phyloP scores from a whole-genome alignment of 2,888 invertebrate genomes.

The Acronicta leporina region DNA sequence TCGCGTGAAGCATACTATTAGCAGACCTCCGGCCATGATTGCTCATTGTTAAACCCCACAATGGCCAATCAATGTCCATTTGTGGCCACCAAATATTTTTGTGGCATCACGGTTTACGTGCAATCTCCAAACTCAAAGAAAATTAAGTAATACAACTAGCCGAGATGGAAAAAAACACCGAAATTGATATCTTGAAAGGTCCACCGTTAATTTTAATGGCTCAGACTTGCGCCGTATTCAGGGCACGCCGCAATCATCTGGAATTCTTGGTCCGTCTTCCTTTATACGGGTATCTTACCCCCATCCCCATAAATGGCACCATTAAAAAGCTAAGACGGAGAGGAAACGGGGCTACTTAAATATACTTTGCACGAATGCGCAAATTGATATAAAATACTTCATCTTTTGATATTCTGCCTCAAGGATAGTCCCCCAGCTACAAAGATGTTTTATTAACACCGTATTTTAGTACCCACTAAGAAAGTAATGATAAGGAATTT shows the following conservation, averaged over 20 bases:
- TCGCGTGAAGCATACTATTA: conserved; percentile 68
- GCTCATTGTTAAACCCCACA: conserved; percentile 80
- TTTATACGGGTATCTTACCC: conserved; percentile 78
- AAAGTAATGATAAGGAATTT: conserved; percentile 24
- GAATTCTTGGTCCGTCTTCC: conserved; percentile 73
- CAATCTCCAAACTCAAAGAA: conserved; percentile 48
- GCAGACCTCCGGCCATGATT: conserved; percentile 71
- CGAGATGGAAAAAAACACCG: conserved; percentile 36
- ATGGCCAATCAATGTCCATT: conserved; percentile 81
- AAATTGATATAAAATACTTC: conserved; percentile 87
- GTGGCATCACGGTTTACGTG: conserved; percentile 51
- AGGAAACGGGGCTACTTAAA: conserved; percentile 78
- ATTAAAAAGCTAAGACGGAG: conserved; percentile 81
- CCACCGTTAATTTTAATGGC: conserved; percentile 60
- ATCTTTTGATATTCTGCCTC: conserved; percentile 76
- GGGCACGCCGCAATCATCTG: conserved; percentile 70
- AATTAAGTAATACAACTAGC: conserved; percentile 47
- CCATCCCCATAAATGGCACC: conserved; percentile 79
- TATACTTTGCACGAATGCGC: conserved; percentile 85
- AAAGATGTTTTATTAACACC: conserved; percentile 49
- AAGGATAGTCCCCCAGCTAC: conserved; percentile 52
- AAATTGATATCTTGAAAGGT: conserved; percentile 53
- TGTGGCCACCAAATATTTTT: conserved; percentile 65
- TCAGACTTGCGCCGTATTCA: conserved; percentile 61
- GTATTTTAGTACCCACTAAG: conserved; percentile 28